Percentiles rank a stretch among this genome's conserved stretches.
Evolutionary conservation across 2,888 invertebrate genomes (phyloP).

Genomic region (Latheticus oryzae): DNA sequence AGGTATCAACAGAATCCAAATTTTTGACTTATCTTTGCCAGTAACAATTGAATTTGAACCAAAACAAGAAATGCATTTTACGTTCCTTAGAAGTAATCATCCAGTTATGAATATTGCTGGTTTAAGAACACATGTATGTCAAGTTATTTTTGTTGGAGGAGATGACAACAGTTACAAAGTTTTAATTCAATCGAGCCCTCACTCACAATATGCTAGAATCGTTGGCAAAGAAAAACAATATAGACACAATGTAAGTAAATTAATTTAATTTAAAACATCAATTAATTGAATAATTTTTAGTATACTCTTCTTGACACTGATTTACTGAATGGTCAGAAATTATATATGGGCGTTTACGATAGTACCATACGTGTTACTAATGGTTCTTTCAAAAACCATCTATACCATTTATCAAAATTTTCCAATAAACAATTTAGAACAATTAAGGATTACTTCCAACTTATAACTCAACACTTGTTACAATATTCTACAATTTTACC

Average conservation of each 20-base stretch:
- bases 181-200: slow-evolving; percentile 56
- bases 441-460: slow-evolving; percentile 24
- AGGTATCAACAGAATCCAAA: slow-evolving; percentile 57
- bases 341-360: slow-evolving; percentile 7
- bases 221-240: slow-evolving; percentile 57
- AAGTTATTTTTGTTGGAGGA: slow-evolving; percentile 58
- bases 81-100: slow-evolving; percentile 52
- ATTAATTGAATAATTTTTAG: slow-evolving; percentile 17
- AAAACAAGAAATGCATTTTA: too few relatives aligned
- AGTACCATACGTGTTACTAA: slow-evolving; percentile 4
- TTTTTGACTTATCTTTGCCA: slow-evolving; percentile 57
- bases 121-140: slow-evolving; percentile 56
- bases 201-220: slow-evolving; percentile 54
- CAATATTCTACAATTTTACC: slow-evolving; percentile 2
- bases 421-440: slow-evolving; percentile 26
- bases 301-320: slow-evolving; percentile 10
- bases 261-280: slow-evolving; percentile 41
- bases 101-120: slow-evolving; percentile 59
- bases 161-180: slow-evolving; percentile 42
- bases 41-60: slow-evolving; percentile 52
- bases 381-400: background rate
- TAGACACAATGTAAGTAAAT: slow-evolving; percentile 51
- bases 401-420: background rate
- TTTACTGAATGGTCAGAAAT: slow-evolving; percentile 5
- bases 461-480: slow-evolving; percentile 30